A percentile compares a stretch with the other conserved stretches of the same genome.
Evolutionary conservation across 1,140 invertebrate genomes (phyloP).

Genomic region (Aphidius ervi): DNA sequence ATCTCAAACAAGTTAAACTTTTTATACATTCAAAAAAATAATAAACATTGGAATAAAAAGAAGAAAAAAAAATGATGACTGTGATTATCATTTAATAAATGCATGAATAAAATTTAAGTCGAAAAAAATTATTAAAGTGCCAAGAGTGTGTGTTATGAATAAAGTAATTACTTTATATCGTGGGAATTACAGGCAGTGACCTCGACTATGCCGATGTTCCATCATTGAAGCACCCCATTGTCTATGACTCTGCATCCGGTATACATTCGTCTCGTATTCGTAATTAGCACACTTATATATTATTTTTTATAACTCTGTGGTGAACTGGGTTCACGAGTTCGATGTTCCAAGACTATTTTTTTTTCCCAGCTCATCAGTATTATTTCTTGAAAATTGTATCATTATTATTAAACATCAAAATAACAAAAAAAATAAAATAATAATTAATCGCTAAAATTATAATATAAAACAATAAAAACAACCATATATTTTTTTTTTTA

Average conservation of each 20-base stretch:
- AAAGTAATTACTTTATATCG: slow-evolving; percentile 1
- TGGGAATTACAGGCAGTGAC: not conserved
- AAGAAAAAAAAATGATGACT: no score
- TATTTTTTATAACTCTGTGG: not conserved
- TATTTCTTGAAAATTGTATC: no score
- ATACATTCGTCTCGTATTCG: slow-evolving; percentile 1
- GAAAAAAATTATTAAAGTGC: no score
- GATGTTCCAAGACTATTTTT: no score
- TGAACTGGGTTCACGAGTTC: no score
- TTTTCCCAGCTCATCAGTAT: no score
- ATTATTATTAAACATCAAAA: no score
- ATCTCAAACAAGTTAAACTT: no score
- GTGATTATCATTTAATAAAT: no score
- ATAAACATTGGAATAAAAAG: no score
- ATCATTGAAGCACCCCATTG: slow-evolving; percentile 1
- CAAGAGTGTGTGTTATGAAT: not conserved
- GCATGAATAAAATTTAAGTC: no score
- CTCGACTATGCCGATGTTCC: not conserved
- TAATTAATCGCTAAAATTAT: not conserved
- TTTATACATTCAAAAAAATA: no score
- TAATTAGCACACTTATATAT: slow-evolving; percentile 4
- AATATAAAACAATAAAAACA: slow-evolving; percentile 4
- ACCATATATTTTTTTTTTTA: not conserved
- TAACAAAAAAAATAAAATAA: not conserved
- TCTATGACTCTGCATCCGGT: slow-evolving; percentile 4